Evolutionary conservation across 2,113 vertebrate species (phyloP).

Genomic region (Xiphias gladius): DNA sequence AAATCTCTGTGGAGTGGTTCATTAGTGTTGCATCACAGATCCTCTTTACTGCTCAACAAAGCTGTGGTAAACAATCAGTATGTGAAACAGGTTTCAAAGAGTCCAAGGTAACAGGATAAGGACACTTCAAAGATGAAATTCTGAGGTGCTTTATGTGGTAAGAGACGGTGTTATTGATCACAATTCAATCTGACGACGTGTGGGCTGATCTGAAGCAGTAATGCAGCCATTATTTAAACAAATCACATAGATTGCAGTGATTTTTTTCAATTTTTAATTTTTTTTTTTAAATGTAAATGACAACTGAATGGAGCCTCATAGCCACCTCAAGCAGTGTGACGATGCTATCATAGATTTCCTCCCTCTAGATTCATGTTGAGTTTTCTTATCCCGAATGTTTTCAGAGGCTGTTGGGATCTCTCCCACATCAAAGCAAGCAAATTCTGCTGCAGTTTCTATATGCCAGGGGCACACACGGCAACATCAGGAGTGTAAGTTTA

Average conservation of each 20-base stretch:
- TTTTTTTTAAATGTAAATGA: background rate
- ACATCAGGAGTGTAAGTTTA: background rate
- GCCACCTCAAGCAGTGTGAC: background rate
- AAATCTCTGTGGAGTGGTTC: constrained; percentile 19
- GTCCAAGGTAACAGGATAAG: constrained; percentile 18
- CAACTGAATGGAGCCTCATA: background rate
- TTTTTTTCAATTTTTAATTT: too few species aligned
- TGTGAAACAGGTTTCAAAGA: background rate
- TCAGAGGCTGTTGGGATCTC: background rate
- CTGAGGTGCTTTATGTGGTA: background rate
- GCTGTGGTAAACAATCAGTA: background rate
- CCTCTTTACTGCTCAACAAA: constrained; percentile 8
- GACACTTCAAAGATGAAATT: constrained; percentile 5
- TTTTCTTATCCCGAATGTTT: background rate
- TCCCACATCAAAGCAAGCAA: background rate
- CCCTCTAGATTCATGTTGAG: background rate
- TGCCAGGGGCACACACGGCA: too few species aligned
- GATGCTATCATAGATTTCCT: background rate
- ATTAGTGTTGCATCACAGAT: constrained; percentile 29
- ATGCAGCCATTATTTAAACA: background rate
- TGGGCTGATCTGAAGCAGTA: background rate
- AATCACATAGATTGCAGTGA: background rate
- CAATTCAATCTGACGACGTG: background rate
- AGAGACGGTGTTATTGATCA: background rate
- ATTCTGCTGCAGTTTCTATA: background rate